Evolutionary conservation across 2,113 vertebrate species (phyloP).

Genomic region (Struthio camelus): DNA sequence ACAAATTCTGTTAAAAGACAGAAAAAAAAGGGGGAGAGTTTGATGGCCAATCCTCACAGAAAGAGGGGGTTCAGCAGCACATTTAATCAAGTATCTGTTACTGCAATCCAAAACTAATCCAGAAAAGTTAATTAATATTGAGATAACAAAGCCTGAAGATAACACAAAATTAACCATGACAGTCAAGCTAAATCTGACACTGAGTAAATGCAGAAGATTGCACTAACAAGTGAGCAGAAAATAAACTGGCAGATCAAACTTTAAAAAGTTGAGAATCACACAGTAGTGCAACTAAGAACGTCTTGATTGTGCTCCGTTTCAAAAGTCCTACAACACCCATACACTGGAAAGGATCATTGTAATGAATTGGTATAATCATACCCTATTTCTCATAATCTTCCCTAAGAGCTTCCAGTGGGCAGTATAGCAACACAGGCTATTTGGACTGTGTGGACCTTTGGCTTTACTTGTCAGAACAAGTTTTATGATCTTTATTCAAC

Average conservation of each 20-base stretch:
- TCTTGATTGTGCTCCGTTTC: background rate
- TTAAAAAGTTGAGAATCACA: too few relatives aligned
- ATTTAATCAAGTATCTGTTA: background rate
- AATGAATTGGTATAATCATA: background rate
- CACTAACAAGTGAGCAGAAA: background rate
- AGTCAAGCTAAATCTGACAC: background rate
- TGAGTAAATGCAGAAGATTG: background rate
- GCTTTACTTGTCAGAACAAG: background rate
- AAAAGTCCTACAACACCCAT: background rate
- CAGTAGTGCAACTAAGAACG: background rate
- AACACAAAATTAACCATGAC: background rate
- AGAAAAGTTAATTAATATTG: background rate
- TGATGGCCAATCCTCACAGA: background rate
- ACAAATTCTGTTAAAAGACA: background rate
- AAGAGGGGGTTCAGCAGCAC: background rate
- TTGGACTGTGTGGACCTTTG: background rate
- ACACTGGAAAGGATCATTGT: background rate
- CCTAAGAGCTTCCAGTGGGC: background rate
- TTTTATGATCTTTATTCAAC: background rate
- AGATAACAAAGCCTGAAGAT: background rate
- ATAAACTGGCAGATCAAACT: background rate
- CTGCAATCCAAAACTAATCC: background rate
- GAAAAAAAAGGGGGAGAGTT: background rate
- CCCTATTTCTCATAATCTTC: background rate
- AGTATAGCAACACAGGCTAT: background rate